Base-by-base conservation (phyloP, 2,797 vertebrate species). In the Choloepus didactylus region DNA sequence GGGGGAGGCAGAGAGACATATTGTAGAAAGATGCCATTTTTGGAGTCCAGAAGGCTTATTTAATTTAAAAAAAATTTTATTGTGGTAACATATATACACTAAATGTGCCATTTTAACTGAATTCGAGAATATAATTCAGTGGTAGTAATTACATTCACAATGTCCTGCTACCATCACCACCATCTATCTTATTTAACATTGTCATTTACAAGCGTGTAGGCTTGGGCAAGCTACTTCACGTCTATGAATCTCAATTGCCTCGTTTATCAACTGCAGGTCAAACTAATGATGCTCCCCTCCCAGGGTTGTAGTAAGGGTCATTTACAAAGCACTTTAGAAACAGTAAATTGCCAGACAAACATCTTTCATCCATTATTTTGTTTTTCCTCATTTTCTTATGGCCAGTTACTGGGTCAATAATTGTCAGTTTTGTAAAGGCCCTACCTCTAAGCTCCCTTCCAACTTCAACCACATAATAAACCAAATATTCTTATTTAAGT, bases 261-360 rank as follows among this genome's bases (percentile, higher is more conserved):
- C 15, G 51, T 27, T 21, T 69, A 3, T 49, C 82, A 93, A 72
- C 29, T 54, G 44, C 89, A 31, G 59, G 49, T 35, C 73, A 60
- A 19, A 64, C 67, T 60, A 60, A 60, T 80, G 67, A 80, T 29
- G 18, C 27, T 60, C 89, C 8, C 21, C 6, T 85, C 12, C 64
- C 41, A 7, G 9, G 46, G 49, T 41, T 67, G 27, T 56, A n/a
- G 11, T 14, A 72, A 91, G 60, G 21, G 82, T 75, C 15, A 75
- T 70, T 80, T 92, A 25, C 56, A 94, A 87, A 93, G 46, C 70
- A 66, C 27, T 87, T 56, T n/a, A 69, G 60, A 79, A 94, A 86
- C 8, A 81, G 21, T 31, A 67, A 88, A 51, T 44, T 49, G 29
- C 2, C 64, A 44, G 44, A 29, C 11, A 88, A 67, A 83, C 49